A percentile compares a stretch with the other conserved stretches of the same genome.
These are phyloP conservation scores for Periphyllus acericola DNA, from an alignment of 2,888 invertebrate genomes.

Conservation along the genomic window DNA sequence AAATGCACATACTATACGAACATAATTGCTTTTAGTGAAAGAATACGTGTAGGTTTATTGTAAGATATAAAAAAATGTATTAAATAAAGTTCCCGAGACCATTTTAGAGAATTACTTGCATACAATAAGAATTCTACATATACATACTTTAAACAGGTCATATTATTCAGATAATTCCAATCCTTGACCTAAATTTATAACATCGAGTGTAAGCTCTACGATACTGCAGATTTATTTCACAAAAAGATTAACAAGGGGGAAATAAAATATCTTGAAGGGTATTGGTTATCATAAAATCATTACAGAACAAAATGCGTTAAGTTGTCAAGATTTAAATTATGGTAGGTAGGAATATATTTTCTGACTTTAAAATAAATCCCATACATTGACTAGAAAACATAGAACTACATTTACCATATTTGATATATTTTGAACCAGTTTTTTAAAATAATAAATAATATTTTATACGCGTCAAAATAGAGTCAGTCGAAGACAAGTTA, in stretches of 20 bases:
- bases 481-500: too few species aligned
- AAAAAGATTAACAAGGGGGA: constrained; percentile 9
- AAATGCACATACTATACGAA: neutral
- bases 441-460: neutral
- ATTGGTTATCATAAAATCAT: constrained; percentile 15
- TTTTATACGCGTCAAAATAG: too few species aligned
- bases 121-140: neutral
- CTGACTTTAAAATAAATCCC: neutral
- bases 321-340: neutral
- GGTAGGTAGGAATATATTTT: neutral
- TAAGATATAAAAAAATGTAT: neutral
- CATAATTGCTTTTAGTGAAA: neutral
- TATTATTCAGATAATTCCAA: constrained; percentile 17
- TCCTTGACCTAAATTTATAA: constrained; percentile 26
- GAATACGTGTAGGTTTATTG: neutral
- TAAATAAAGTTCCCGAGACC: neutral
- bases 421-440: neutral
- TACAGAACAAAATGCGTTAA: neutral
- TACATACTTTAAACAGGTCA: constrained; percentile 6
- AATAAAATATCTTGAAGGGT: neutral
- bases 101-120: neutral
- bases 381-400: too few species aligned
- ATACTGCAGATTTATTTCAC: neutral
- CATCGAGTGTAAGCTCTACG: neutral
- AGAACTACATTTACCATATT: neutral